Evolutionary conservation across 2,797 vertebrate species (phyloP).

Genomic region (Anabas testudineus): DNA sequence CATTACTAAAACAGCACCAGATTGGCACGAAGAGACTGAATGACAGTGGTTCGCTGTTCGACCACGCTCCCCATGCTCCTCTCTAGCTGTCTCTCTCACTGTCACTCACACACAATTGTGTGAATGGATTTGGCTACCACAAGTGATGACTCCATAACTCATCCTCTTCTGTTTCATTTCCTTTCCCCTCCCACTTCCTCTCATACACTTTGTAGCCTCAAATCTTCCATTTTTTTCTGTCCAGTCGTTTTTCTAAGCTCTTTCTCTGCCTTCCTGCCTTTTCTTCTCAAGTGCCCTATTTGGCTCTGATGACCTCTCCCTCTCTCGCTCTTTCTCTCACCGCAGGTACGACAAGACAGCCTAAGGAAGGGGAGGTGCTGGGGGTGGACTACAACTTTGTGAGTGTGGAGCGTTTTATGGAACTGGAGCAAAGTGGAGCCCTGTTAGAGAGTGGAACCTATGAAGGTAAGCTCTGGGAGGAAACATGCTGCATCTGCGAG

Average conservation of each 20-base stretch:
- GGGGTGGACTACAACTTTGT: constrained; percentile 99
- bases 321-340: constrained; percentile 14
- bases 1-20: constrained; percentile 50
- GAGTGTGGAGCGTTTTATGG: constrained; percentile 99
- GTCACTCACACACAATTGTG: constrained; percentile 67
- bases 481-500: constrained; percentile 37
- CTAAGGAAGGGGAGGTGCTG: constrained; percentile 98
- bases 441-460: constrained; percentile 99
- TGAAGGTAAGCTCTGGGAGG: constrained; percentile 90
- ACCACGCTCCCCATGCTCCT: constrained; percentile 26
- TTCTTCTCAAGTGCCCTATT: constrained; percentile 76
- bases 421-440: constrained; percentile 99
- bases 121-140: constrained; percentile 75
- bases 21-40: constrained; percentile 54
- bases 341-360: constrained; percentile 97
- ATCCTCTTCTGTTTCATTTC: constrained; percentile 73
- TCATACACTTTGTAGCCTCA: constrained; percentile 61
- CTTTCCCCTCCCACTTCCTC: constrained; percentile 73
- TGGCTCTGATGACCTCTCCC: constrained; percentile 67
- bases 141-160: constrained; percentile 66
- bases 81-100: constrained; percentile 50
- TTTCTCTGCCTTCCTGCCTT: constrained; percentile 73
- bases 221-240: constrained; percentile 61
- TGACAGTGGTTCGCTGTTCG: constrained; percentile 41
- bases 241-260: constrained; percentile 39